Conservation (phyloP, 2,113 vertebrate genomes). For the Antidorcas marsupialis region DNA sequence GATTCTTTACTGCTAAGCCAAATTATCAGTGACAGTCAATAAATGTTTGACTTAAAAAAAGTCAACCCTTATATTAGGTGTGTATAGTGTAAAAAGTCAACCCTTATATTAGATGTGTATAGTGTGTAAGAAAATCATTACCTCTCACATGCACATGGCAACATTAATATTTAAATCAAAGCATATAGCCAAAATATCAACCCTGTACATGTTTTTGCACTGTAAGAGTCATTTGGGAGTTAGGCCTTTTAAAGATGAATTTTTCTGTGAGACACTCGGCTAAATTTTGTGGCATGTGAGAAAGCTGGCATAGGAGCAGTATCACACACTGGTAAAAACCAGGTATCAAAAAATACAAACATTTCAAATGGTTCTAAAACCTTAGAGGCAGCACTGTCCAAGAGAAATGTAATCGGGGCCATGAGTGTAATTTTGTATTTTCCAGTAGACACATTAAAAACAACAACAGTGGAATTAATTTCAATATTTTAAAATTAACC, state of each 20-base stretch:
- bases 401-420: neutral
- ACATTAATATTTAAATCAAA: constrained; percentile 5
- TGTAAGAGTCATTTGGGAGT: neutral
- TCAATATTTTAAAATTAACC: neutral
- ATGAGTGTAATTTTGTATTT: neutral
- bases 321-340: neutral
- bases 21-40: neutral
- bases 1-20: neutral
- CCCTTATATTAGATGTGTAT: neutral
- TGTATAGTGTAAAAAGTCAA: neutral
- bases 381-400: neutral
- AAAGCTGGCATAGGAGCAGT: neutral
- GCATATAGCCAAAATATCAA: neutral
- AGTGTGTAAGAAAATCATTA: neutral
- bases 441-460: neutral
- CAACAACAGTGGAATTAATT: neutral
- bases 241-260: neutral
- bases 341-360: neutral
- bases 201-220: neutral
- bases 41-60: neutral
- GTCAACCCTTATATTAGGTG: neutral
- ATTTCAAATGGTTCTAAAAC: neutral
- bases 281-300: neutral
- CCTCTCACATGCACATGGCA: neutral
- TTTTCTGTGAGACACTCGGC: neutral